Conservation (phyloP, 2,797 vertebrate species). For the Miichthys miiuy region DNA sequence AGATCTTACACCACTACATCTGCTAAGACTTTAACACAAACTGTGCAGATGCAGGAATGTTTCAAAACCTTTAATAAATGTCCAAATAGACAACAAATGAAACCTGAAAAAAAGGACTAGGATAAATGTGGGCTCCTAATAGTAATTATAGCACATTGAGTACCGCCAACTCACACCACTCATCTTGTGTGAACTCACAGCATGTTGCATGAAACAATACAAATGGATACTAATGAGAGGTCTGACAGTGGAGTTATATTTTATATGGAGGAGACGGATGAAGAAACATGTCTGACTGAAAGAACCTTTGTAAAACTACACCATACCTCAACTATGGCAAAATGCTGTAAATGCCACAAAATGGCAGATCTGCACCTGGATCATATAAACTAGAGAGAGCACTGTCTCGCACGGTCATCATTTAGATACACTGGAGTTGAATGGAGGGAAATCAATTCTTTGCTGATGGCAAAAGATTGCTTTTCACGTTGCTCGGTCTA, state of each 20-base stretch:
- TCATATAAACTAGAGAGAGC: conserved; percentile 16
- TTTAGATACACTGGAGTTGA: conserved; percentile 49
- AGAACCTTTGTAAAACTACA: background rate
- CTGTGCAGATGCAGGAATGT: background rate
- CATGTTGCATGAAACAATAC: background rate
- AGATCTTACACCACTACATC: background rate
- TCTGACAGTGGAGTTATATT: conserved; percentile 7
- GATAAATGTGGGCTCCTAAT: background rate
- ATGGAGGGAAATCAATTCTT: conserved; percentile 62
- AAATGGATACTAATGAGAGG: background rate
- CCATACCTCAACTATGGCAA: background rate
- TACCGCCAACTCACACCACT: background rate
- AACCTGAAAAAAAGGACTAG: background rate
- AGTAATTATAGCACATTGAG: background rate
- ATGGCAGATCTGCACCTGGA: conserved; percentile 18
- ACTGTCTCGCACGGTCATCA: conserved; percentile 27
- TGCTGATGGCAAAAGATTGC: conserved; percentile 61
- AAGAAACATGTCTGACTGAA: conserved; percentile 1
- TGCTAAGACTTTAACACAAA: background rate
- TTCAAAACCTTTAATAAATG: background rate
- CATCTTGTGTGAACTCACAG: background rate
- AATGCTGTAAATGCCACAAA: conserved; percentile 18
- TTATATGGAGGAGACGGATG: background rate
- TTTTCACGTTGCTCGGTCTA: conserved; percentile 55
- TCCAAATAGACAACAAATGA: background rate